These are phyloP conservation scores for Scaptomyza cyrtandrae DNA, from an alignment of 2,888 invertebrate species.

Conservation along the genomic window DNA sequence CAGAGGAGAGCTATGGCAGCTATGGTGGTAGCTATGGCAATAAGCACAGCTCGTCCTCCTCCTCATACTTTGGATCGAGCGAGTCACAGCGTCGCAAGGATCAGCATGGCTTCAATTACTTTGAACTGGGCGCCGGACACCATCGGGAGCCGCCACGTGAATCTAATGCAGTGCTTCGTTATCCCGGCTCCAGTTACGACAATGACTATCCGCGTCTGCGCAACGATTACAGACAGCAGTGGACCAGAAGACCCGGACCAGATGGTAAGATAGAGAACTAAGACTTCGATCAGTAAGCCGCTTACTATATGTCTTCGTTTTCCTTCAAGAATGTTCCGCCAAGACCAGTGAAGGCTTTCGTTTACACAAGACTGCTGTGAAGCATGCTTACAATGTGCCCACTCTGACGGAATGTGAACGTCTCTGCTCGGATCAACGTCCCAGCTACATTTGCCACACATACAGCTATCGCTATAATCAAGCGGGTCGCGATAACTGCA, in stretches of 20 bases:
- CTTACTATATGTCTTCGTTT: neutral
- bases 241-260: constrained; percentile 84
- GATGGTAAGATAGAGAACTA: constrained; percentile 78
- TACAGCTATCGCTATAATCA: constrained; percentile 89
- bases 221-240: constrained; percentile 82
- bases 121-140: constrained; percentile 84
- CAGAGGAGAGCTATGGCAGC: constrained; percentile 86
- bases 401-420: constrained; percentile 91
- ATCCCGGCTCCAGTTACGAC: constrained; percentile 85
- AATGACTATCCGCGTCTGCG: constrained; percentile 68
- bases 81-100: constrained; percentile 82
- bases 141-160: constrained; percentile 79
- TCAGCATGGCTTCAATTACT: constrained; percentile 84
- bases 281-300: neutral
- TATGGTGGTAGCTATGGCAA: constrained; percentile 87
- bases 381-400: constrained; percentile 87
- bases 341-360: constrained; percentile 91
- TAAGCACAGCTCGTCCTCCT: constrained; percentile 83
- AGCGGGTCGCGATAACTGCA: constrained; percentile 88
- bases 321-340: constrained; percentile 89
- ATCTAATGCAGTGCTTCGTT: constrained; percentile 85
- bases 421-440: constrained; percentile 88
- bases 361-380: constrained; percentile 88
- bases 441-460: constrained; percentile 89
- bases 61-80: constrained; percentile 86